These are phyloP conservation scores for Uloborus diversus DNA, from an alignment of 1,140 invertebrate genomes.

Conservation along the genomic window DNA sequence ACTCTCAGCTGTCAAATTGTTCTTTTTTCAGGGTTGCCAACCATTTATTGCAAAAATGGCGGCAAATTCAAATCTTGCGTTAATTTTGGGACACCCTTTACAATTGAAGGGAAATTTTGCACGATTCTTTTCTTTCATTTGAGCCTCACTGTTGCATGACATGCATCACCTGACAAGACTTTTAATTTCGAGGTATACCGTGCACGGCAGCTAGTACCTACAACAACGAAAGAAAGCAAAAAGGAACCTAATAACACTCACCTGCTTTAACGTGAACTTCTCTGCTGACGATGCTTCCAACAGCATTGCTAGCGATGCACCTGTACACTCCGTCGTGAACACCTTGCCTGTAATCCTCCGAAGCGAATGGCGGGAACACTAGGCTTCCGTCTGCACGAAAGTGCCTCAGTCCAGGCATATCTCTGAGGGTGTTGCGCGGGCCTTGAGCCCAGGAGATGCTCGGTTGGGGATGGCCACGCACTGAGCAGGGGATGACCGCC, in stretches of 20 bases:
- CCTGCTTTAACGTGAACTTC: conserved; percentile 84
- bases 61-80: no score
- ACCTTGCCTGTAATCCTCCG: conserved; percentile 69
- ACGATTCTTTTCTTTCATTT: no score
- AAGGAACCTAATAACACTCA: conserved; percentile 75
- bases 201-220: no score
- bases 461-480: conserved; percentile 87
- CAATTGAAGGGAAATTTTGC: no score
- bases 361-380: conserved; percentile 64
- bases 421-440: conserved; percentile 73
- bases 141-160: no score
- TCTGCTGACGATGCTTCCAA: conserved; percentile 80
- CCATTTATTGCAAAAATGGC: no score
- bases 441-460: conserved; percentile 79
- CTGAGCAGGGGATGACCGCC: conserved; percentile 89
- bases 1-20: no score
- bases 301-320: conserved; percentile 79
- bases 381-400: conserved; percentile 68
- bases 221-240: no score
- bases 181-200: no score
- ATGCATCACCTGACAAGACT: no score
- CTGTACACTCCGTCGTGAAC: conserved; percentile 65
- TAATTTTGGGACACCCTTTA: no score
- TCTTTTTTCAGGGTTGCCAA: no score
- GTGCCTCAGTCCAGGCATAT: conserved; percentile 76